Evolutionary conservation across 2,888 invertebrate species (phyloP).

Genomic region (Strigamia maritima): DNA sequence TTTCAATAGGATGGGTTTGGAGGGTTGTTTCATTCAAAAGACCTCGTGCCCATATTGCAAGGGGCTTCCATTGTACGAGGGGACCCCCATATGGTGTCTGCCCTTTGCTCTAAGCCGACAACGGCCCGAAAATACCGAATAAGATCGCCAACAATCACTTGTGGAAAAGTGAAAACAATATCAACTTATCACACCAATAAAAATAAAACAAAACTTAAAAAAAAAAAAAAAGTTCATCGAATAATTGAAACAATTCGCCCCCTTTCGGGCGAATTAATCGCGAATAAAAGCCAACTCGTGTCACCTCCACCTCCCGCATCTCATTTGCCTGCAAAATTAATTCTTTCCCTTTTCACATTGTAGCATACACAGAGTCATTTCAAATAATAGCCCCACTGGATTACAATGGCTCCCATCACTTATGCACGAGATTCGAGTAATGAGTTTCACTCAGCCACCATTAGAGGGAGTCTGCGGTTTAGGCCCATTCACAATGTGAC

Average conservation of each 20-base stretch:
- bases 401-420: conserved; percentile 27
- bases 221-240: too few relatives aligned
- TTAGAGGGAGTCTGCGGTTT: conserved; percentile 29
- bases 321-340: conserved; percentile 25
- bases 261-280: neutral
- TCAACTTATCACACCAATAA: neutral
- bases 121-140: neutral
- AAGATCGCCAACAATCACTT: neutral
- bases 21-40: conserved; percentile 21
- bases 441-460: conserved; percentile 29
- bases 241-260: neutral
- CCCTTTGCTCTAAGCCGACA: conserved; percentile 21
- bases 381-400: conserved; percentile 29
- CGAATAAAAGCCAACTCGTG: conserved; percentile 20
- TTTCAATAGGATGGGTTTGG: conserved; percentile 11
- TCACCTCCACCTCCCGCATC: conserved; percentile 3
- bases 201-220: neutral
- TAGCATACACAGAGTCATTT: conserved; percentile 1
- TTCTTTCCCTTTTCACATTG: conserved; percentile 25
- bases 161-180: neutral
- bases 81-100: conserved; percentile 27
- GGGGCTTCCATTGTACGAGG: neutral
- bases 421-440: conserved; percentile 29
- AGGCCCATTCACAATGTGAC: conserved; percentile 24
- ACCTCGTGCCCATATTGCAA: conserved; percentile 27